Base-by-base conservation (phyloP, 1,140 invertebrate genomes). In the Drosophila nebulosa region DNA sequence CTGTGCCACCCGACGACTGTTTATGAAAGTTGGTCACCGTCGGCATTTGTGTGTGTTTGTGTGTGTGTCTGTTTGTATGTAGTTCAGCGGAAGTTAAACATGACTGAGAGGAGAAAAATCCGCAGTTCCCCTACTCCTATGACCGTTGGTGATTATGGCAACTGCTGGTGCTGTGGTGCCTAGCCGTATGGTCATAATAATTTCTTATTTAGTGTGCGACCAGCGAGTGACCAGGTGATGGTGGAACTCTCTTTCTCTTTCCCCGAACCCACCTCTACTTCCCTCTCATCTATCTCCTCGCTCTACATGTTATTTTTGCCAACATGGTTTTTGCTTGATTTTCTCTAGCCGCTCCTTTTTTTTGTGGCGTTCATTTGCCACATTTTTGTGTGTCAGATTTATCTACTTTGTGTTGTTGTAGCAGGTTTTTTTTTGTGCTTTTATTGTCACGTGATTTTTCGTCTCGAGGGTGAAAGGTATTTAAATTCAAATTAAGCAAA, bases 401-500 rank as follows among this genome's bases (percentile, higher is more conserved):
- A 74, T 86, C 64, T 79, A 72, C 64, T 71, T 79, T 74, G 58
- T 69, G 59, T 30, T 56, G 32, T 35, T 60, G 61, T 62, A 46
- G 39, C 39, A 46, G 39, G 2, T 50, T 46, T 46, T 26, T 35
- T 27, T 9, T 62, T n/a, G 3, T 58, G 24, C 39, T 65, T 16
- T 68, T 78, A 65, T 74, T 78, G 52, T 62, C 64, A 42, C 69
- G 50, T 36, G 61, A 62, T 57, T 75, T 58, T 42, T 24, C 30
- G 55, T n/a, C 16, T 21, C 9, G 39, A 58, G 62, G 39, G 30
- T 56, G 64, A 55, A 64, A 79, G 70, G 77, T 79, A 79, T 79
- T 86, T 86, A 86, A 86, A 86, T 86, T 88, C 83, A 88, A 81
- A 86, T 86, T 86, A 86, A 77, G 83, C 68, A 80, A 81, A 78